A percentile compares a stretch with the other conserved stretches of the same genome.
Evolutionary conservation across 1,140 invertebrate genomes (phyloP).

Genomic region (Eumeta japonica): DNA sequence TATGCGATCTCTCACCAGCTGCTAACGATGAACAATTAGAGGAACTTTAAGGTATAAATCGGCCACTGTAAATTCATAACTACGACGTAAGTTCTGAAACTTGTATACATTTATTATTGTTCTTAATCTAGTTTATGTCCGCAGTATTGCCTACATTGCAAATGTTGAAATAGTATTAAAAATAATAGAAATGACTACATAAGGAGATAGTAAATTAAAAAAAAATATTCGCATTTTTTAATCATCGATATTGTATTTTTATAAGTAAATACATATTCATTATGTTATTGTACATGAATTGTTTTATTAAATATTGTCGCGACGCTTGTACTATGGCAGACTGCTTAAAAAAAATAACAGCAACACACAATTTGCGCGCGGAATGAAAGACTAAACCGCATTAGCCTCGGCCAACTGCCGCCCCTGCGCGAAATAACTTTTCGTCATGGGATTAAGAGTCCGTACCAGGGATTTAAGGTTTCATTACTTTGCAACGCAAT

Average conservation of each 20-base stretch:
- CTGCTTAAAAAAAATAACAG: background rate
- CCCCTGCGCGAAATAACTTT: constrained; percentile 37
- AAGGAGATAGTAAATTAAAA: background rate
- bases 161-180: too few relatives aligned
- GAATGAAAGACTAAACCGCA: constrained; percentile 52
- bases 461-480: constrained; percentile 57
- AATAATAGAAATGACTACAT: background rate
- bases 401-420: constrained; percentile 50
- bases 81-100: too few relatives aligned
- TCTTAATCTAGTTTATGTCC: too few relatives aligned
- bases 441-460: constrained; percentile 53
- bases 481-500: constrained; percentile 36
- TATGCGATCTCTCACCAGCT: too few relatives aligned
- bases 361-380: constrained; percentile 41
- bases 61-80: too few relatives aligned
- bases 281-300: background rate
- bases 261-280: background rate
- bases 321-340: background rate
- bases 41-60: too few relatives aligned
- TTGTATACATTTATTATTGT: too few relatives aligned
- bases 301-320: background rate
- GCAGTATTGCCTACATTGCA: too few relatives aligned
- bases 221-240: background rate
- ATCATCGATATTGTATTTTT: too few relatives aligned
- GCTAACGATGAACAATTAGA: too few relatives aligned